phyloP scores from a whole-genome alignment of 2,888 invertebrate genomes.

The Oscheius sp. region DNA sequence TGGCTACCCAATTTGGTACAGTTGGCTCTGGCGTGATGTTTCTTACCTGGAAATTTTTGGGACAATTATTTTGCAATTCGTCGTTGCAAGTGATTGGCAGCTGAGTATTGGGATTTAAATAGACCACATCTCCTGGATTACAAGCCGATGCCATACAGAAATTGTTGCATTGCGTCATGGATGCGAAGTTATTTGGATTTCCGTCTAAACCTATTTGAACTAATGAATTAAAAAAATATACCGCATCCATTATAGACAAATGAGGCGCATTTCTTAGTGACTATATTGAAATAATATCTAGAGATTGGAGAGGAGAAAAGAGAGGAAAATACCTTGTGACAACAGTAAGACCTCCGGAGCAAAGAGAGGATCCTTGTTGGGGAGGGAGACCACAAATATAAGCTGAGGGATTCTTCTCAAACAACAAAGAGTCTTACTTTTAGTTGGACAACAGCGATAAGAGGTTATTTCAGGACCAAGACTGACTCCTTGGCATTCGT shows the following conservation, averaged over 20 bases:
- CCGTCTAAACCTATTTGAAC: too few relatives aligned
- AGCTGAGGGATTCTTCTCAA: slow-evolving; percentile 35
- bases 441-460: slow-evolving; percentile 58
- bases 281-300: slow-evolving; percentile 65
- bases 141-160: slow-evolving; percentile 54
- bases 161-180: slow-evolving; percentile 59
- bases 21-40: too few relatives aligned
- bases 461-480: slow-evolving; percentile 50
- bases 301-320: slow-evolving; percentile 39
- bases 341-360: slow-evolving; percentile 56
- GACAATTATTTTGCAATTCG: slow-evolving; percentile 60
- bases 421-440: slow-evolving; percentile 45
- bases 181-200: slow-evolving; percentile 63
- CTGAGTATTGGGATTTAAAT: slow-evolving; percentile 59
- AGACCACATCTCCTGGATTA: slow-evolving; percentile 59
- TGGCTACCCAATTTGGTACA: too few relatives aligned
- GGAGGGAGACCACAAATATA: slow-evolving; percentile 60
- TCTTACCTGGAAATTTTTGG: slow-evolving; percentile 51
- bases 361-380: slow-evolving; percentile 56
- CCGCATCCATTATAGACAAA: slow-evolving; percentile 64
- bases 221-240: slow-evolving; percentile 6
- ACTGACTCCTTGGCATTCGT: slow-evolving; percentile 58
- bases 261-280: slow-evolving; percentile 61
- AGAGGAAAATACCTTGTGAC: slow-evolving; percentile 38
- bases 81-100: slow-evolving; percentile 57